Evolutionary conservation across 2,888 invertebrate genomes (phyloP).

Genomic region (Drosophila melanocephala): DNA sequence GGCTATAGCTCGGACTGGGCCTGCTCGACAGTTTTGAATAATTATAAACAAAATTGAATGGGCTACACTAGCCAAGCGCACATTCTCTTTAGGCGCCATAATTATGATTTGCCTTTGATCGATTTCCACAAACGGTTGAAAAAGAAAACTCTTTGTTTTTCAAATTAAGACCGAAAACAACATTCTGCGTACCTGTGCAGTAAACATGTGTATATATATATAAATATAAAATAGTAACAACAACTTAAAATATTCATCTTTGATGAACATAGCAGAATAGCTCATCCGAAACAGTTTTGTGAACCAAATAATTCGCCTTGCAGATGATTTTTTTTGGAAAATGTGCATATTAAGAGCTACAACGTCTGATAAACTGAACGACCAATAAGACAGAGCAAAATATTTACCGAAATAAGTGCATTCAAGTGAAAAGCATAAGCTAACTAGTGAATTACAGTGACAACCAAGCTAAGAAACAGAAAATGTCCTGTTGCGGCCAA

Average conservation of each 20-base stretch:
- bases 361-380: slow-evolving; percentile 49
- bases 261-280: background rate
- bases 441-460: slow-evolving; percentile 41
- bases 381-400: slow-evolving; percentile 41
- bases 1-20: slow-evolving; percentile 22
- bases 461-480: slow-evolving; percentile 44
- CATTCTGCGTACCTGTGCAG: slow-evolving; percentile 18
- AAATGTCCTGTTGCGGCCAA: slow-evolving; percentile 89
- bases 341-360: slow-evolving; percentile 67
- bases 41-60: slow-evolving; percentile 67
- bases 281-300: background rate
- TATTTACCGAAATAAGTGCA: slow-evolving; percentile 8
- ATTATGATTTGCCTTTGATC: slow-evolving; percentile 48
- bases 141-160: slow-evolving; percentile 7
- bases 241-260: background rate
- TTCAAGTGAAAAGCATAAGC: slow-evolving; percentile 32
- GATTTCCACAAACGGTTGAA: slow-evolving; percentile 3
- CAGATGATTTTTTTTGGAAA: slow-evolving; percentile 52
- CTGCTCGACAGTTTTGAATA: slow-evolving; percentile 58
- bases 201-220: background rate
- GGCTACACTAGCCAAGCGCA: slow-evolving; percentile 50
- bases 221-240: background rate
- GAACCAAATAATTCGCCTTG: slow-evolving; percentile 18
- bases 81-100: slow-evolving; percentile 52
- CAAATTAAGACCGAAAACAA: slow-evolving; percentile 33